Base-by-base conservation (phyloP, 2,888 invertebrate genomes). In the Dyspetes luteomarginatus region DNA sequence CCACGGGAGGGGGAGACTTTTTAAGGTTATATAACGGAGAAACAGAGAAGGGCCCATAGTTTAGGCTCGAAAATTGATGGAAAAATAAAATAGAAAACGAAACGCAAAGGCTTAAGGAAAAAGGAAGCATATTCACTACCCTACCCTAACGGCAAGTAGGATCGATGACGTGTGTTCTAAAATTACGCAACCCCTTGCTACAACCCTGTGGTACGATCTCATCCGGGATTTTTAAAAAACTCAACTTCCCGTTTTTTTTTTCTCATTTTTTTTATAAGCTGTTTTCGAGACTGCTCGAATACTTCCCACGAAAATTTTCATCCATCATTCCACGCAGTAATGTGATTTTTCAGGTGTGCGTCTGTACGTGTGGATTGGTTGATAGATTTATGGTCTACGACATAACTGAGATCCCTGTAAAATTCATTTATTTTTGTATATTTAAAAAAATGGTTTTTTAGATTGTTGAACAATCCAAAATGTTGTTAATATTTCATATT, bases 181-280 rank as follows among this genome's bases (percentile, higher is more conserved):
- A 88, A 87, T 89, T 87, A 87, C 85, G 85, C 87, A 89, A 90
- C 89, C 90, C 90, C 89, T 89, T 89, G 69, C 45, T 52, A 43
- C 45, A 28, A 45, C 41, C 3, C 36, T 68, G 41, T 28, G 30
- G 36, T n/a, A 22, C 17, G 24, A 17, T 73, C 64, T 77, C 83
- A 81, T 83, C 81, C 83, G 81, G 77, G 45, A 69, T 73, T 52
- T 77, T 28, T 69, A 64, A 74, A 74, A 74, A 79, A 74, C 28
- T 78, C 68, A 64, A 73, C 68, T 78, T 81, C 77, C 68, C 68
- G 43, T 50, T 73, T 62, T 55, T 62, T 74, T 48, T 62, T 45
- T 24, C 28, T 43, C 24, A n/a, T 76, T 65, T 71, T 48, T 56
- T 36, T 12, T 36, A 7, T 12, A 12, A 36, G 36, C 0, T 2